phyloP scores from a whole-genome alignment of 2,888 invertebrate species.

The Sinhomidia bicolor region DNA sequence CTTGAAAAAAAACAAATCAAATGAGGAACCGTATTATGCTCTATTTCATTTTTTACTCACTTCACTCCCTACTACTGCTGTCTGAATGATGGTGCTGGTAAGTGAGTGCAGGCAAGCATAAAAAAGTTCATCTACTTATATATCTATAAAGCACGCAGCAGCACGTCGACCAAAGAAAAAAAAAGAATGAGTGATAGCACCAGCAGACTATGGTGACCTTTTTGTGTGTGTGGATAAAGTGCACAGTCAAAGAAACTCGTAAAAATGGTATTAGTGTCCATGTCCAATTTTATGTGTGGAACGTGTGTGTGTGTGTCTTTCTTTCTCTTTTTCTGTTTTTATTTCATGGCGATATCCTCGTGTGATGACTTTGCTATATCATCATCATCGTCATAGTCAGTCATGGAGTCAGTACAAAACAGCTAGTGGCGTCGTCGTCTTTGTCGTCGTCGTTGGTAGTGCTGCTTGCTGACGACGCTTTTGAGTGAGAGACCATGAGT shows the following conservation, averaged over 20 bases:
- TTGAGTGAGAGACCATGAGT: background rate
- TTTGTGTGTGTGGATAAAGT: slow-evolving; percentile 62
- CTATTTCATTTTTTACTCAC: background rate
- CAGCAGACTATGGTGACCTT: slow-evolving; percentile 53
- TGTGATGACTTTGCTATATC: slow-evolving; percentile 46
- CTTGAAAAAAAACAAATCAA: slow-evolving; percentile 18
- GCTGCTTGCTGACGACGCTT: slow-evolving; percentile 42
- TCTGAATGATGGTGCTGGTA: too few species aligned
- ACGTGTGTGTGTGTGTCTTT: slow-evolving; percentile 36
- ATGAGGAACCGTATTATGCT: background rate
- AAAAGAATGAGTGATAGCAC: background rate
- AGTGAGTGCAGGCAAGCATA: background rate
- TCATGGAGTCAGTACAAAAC: background rate
- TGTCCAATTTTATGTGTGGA: slow-evolving; percentile 60
- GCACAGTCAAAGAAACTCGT: slow-evolving; percentile 60
- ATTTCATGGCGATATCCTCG: slow-evolving; percentile 32
- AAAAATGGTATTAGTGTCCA: slow-evolving; percentile 69
- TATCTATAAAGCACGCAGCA: slow-evolving; percentile 4
- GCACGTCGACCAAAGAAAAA: background rate
- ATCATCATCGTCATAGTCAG: background rate
- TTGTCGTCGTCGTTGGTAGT: background rate
- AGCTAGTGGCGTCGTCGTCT: background rate
- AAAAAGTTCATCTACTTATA: slow-evolving; percentile 7
- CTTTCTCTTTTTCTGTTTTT: slow-evolving; percentile 34
- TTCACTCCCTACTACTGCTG: too few species aligned